A percentile compares a stretch with the other conserved stretches of the same genome.
phyloP scores from a whole-genome alignment of 2,113 vertebrate genomes.

The Silurus glanis region DNA sequence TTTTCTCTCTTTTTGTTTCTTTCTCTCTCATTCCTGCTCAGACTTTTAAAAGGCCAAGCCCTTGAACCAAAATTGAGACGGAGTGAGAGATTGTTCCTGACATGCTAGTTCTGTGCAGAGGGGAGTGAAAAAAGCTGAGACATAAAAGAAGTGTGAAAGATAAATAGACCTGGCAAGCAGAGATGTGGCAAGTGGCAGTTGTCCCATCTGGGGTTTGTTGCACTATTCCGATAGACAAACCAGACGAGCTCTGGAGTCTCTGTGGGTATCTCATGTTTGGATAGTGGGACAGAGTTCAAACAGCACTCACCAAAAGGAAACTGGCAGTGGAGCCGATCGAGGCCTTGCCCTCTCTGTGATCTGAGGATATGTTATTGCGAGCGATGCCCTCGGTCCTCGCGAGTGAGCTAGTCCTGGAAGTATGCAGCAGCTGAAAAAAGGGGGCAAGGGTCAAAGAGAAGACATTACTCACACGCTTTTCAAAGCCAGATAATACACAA shows the following conservation, averaged over 20 bases:
- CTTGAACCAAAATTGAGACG: background rate
- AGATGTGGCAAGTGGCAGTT: slow-evolving; percentile 37
- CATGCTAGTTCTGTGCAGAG: background rate
- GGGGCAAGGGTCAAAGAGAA: background rate
- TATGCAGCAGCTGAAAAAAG: slow-evolving; percentile 48
- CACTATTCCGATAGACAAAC: slow-evolving; percentile 46
- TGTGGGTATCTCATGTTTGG: slow-evolving; percentile 46
- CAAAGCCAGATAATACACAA: background rate
- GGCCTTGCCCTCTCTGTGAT: slow-evolving; percentile 41
- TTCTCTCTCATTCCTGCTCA: background rate
- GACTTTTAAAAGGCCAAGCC: background rate
- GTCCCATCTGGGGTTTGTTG: slow-evolving; percentile 44
- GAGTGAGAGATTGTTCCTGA: slow-evolving; percentile 7
- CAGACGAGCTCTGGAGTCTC: slow-evolving; percentile 37
- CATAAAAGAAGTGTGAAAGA: slow-evolving; percentile 15
- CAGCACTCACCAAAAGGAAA: slow-evolving; percentile 47
- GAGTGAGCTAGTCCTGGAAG: slow-evolving; percentile 51
- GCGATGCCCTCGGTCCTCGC: slow-evolving; percentile 23
- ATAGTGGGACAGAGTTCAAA: slow-evolving; percentile 48
- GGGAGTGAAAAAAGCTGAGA: background rate
- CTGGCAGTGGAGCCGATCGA: slow-evolving; percentile 29
- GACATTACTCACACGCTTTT: background rate
- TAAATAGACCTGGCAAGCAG: slow-evolving; percentile 36
- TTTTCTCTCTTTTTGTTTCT: background rate
- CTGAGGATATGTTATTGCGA: slow-evolving; percentile 49